A percentile compares a stretch with the other conserved stretches of the same genome.
Conservation (phyloP, 2,888 invertebrate genomes). For the Papilio demoleus region DNA sequence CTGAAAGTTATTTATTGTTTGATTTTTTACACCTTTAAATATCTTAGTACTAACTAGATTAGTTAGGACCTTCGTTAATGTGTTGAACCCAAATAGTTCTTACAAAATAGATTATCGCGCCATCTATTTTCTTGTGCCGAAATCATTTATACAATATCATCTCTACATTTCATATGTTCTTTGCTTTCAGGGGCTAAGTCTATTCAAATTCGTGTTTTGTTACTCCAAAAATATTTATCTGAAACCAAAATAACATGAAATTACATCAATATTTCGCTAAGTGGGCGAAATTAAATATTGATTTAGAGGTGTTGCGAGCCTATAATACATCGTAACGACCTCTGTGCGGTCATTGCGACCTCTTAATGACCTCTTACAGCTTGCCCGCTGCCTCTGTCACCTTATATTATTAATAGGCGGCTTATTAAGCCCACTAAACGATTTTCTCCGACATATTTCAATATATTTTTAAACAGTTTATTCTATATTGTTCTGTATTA, state of each 20-base stretch:
- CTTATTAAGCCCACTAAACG: conserved; percentile 44
- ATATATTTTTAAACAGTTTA: no score
- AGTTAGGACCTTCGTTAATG: no score
- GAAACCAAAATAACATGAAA: conserved; percentile 37
- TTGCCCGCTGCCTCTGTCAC: conserved; percentile 57
- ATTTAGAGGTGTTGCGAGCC: conserved; percentile 58
- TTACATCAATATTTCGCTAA: conserved; percentile 39
- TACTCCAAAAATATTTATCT: no score
- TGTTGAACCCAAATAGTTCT: no score
- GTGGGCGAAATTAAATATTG: conserved; percentile 64
- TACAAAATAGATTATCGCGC: no score
- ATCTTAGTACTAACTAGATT: background rate
- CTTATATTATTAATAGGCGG: conserved; percentile 58
- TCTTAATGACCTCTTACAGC: conserved; percentile 73
- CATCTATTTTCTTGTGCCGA: no score
- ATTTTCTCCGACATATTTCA: conserved; percentile 17
- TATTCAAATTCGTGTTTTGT: no score
- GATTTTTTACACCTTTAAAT: background rate
- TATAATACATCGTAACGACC: conserved; percentile 65
- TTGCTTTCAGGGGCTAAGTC: no score
- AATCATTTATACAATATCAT: no score
- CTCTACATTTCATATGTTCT: no score
- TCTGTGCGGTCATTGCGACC: conserved; percentile 60
- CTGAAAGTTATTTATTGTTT: no score
- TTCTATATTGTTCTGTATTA: no score